phyloP scores from a whole-genome alignment of 2,888 invertebrate genomes.

The Lycaena phlaeas region DNA sequence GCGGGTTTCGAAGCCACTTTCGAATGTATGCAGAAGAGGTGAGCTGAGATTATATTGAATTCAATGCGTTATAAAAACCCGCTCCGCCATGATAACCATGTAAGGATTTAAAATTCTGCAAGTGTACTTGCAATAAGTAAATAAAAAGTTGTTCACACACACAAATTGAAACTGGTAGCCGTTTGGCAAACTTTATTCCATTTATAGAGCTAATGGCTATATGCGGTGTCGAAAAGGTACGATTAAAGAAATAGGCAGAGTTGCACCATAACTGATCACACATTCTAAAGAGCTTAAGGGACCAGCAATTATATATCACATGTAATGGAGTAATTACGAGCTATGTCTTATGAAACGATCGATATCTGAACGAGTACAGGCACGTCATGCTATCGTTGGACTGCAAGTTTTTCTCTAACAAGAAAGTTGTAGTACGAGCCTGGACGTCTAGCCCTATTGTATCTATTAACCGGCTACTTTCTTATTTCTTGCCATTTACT shows the following conservation, averaged over 20 bases:
- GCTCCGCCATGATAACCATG: conserved; percentile 40
- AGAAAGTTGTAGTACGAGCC: conserved; percentile 58
- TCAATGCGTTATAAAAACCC: conserved; percentile 51
- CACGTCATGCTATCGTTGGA: conserved; percentile 38
- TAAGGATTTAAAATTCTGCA: conserved; percentile 50
- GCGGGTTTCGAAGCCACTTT: no score
- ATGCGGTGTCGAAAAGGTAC: conserved; percentile 47
- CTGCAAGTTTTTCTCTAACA: conserved; percentile 53
- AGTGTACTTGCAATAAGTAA: conserved; percentile 50
- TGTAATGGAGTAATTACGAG: conserved; percentile 51
- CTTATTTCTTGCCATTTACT: conserved; percentile 67
- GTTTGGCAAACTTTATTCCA: conserved; percentile 45
- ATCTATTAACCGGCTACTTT: conserved; percentile 68
- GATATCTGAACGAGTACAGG: conserved; percentile 39
- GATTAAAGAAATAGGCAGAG: conserved; percentile 35
- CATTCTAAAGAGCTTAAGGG: conserved; percentile 37
- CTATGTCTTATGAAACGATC: conserved; percentile 47
- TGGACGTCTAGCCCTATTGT: conserved; percentile 63
- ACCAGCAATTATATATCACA: conserved; percentile 35
- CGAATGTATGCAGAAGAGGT: no score
- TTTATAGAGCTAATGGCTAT: conserved; percentile 39
- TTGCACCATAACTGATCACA: conserved; percentile 33
- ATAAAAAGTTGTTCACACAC: conserved; percentile 59
- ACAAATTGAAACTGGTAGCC: conserved; percentile 52
- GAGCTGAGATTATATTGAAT: no score